Evolutionary conservation across 2,888 invertebrate species (phyloP).

Genomic region (Yponomeuta plumbellus): DNA sequence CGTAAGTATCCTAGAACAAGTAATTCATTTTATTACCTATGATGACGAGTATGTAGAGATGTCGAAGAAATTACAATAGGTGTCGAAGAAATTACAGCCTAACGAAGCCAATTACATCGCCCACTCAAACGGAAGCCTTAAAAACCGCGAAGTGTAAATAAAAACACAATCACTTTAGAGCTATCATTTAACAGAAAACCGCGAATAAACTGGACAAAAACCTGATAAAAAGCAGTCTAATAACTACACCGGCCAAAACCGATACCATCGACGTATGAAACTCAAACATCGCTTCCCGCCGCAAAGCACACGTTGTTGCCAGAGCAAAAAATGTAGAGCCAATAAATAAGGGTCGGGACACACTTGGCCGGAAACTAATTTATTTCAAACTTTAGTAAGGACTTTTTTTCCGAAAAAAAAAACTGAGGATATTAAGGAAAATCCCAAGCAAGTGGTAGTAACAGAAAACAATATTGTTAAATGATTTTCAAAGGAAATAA

Average conservation of each 20-base stretch:
- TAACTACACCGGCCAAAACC: background rate
- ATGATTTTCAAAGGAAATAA: no score
- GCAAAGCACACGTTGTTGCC: background rate
- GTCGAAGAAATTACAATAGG: conserved; percentile 20
- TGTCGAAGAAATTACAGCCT: conserved; percentile 19
- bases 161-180: background rate
- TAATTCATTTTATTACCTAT: no score
- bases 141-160: background rate
- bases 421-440: no score
- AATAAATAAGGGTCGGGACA: background rate
- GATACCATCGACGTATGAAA: background rate
- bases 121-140: background rate
- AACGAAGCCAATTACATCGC: background rate
- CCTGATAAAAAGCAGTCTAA: background rate
- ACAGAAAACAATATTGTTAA: no score
- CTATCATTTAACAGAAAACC: background rate
- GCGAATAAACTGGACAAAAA: background rate
- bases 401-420: no score
- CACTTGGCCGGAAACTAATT: background rate
- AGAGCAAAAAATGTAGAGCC: background rate
- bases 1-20: no score
- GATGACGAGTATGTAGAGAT: background rate
- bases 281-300: background rate
- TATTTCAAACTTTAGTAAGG: no score
- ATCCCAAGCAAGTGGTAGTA: no score